Evolutionary conservation across 1,140 invertebrate genomes (phyloP).

Genomic region (Drosophila nigrodunni): DNA sequence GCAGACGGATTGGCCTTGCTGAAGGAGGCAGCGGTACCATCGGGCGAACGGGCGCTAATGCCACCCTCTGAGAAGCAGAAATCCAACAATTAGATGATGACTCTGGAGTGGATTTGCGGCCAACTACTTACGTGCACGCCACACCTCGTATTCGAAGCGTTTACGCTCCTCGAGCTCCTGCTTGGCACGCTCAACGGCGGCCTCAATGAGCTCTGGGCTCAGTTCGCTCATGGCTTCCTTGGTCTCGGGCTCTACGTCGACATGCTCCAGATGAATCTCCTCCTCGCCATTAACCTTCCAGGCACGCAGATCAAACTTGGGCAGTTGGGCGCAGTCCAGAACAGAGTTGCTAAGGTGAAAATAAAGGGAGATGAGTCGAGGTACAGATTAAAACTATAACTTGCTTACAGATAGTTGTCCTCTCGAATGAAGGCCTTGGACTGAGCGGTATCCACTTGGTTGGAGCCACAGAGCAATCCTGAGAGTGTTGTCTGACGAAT

Average conservation of each 20-base stretch:
- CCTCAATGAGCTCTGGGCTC: conserved; percentile 85
- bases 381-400: neutral
- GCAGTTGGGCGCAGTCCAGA: conserved; percentile 91
- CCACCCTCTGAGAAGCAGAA: conserved; percentile 87
- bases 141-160: conserved; percentile 91
- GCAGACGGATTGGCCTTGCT: conserved; percentile 94
- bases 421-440: conserved; percentile 94
- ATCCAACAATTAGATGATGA: neutral
- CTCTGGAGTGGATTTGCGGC: no score
- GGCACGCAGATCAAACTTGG: conserved; percentile 86
- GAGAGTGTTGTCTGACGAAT: conserved; percentile 86
- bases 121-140: conserved; percentile 84
- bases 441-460: conserved; percentile 87
- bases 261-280: conserved; percentile 65
- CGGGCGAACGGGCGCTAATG: conserved; percentile 92
- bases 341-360: conserved; percentile 88
- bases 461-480: conserved; percentile 75
- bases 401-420: conserved; percentile 92
- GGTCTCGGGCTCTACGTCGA: conserved; percentile 74
- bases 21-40: conserved; percentile 94
- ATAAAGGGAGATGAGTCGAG: conserved; percentile 4
- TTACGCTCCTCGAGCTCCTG: conserved; percentile 89
- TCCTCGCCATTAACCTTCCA: conserved; percentile 60
- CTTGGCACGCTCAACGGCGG: conserved; percentile 90
- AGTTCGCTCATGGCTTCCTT: conserved; percentile 82